Conservation (phyloP, 2,113 vertebrate species). For the Saccopteryx bilineata region DNA sequence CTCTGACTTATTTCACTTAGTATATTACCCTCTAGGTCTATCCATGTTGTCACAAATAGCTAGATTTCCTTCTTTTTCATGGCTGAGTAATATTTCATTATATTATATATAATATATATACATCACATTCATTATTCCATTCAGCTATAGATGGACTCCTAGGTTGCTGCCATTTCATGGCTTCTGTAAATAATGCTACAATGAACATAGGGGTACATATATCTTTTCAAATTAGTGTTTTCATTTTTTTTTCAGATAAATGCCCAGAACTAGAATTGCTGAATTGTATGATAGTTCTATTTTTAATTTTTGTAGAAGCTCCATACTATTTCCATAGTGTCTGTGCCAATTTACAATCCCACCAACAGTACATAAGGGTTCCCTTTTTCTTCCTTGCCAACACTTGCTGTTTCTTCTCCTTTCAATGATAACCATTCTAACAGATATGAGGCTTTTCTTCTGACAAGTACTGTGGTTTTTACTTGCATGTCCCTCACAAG, state of each 20-base stretch:
- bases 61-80: background rate
- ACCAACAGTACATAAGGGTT: background rate
- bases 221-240: background rate
- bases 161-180: background rate
- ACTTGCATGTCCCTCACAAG: background rate
- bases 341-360: background rate
- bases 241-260: background rate
- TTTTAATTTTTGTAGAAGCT: background rate
- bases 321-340: background rate
- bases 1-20: background rate
- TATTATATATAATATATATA: background rate
- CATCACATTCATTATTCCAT: background rate
- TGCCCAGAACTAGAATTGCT: background rate
- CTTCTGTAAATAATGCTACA: background rate
- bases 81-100: background rate
- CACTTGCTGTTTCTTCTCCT: background rate
- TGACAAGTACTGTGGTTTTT: background rate
- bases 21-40: background rate
- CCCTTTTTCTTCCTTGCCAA: background rate
- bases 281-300: background rate
- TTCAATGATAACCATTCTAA: background rate
- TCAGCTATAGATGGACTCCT: background rate
- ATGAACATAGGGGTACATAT: background rate
- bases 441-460: background rate
- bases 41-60: background rate